Evolutionary conservation across 2,888 invertebrate genomes (phyloP).

Genomic region (Caenorhabditis drosophilae): DNA sequence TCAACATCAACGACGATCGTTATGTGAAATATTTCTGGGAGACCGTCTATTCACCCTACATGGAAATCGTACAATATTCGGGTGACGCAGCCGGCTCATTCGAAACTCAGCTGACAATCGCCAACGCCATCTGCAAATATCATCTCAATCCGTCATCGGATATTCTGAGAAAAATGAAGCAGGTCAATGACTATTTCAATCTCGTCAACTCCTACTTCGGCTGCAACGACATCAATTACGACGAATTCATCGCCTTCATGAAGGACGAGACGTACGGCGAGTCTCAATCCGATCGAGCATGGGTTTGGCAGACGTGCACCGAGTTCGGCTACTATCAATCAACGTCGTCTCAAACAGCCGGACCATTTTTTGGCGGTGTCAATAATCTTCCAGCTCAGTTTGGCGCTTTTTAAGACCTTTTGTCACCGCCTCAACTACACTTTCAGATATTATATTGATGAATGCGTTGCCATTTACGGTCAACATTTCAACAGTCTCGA

Average conservation of each 20-base stretch:
- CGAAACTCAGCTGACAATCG: slow-evolving; percentile 37
- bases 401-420: not conserved
- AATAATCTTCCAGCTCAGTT: slow-evolving; percentile 33
- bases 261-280: slow-evolving; percentile 40
- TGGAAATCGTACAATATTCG: slow-evolving; percentile 90
- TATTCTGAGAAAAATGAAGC: slow-evolving; percentile 40
- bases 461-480: slow-evolving; percentile 53
- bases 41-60: slow-evolving; percentile 84
- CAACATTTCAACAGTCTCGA: slow-evolving; percentile 31
- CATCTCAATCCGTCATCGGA: slow-evolving; percentile 25
- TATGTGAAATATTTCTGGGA: slow-evolving; percentile 78
- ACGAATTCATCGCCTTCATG: slow-evolving; percentile 44
- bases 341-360: slow-evolving; percentile 72
- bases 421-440: not conserved
- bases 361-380: slow-evolving; percentile 43
- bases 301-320: slow-evolving; percentile 93
- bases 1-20: slow-evolving; percentile 31
- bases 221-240: slow-evolving; percentile 54
- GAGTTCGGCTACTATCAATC: slow-evolving; percentile 95
- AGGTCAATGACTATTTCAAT: slow-evolving; percentile 46
- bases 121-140: slow-evolving; percentile 46
- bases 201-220: slow-evolving; percentile 31
- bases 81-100: slow-evolving; percentile 68
- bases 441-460: slow-evolving; percentile 41
- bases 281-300: slow-evolving; percentile 76